These are phyloP conservation scores for Drosophila percnosoma DNA, from an alignment of 2,888 invertebrate species.

Conservation along the genomic window DNA sequence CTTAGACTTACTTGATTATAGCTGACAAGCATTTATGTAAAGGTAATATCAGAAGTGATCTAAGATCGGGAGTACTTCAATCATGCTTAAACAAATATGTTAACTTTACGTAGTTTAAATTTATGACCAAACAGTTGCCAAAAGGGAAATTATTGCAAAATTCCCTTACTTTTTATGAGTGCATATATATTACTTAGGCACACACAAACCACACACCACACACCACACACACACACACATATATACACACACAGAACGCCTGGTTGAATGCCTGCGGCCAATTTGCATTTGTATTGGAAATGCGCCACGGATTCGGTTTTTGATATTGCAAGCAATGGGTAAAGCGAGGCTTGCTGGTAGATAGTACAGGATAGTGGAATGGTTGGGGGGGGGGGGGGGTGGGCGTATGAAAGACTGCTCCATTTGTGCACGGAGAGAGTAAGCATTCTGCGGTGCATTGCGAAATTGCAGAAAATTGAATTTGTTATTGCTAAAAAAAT, in stretches of 20 bases:
- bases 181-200: not conserved
- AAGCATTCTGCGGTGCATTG: slow-evolving; percentile 51
- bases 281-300: slow-evolving; percentile 65
- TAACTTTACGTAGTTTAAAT: not conserved
- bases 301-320: slow-evolving; percentile 50
- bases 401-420: slow-evolving; percentile 10
- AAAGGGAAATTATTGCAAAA: not conserved
- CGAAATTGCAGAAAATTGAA: slow-evolving; percentile 70
- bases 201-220: slow-evolving; percentile 10
- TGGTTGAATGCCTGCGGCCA: slow-evolving; percentile 71
- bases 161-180: not conserved
- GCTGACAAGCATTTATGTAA: not conserved
- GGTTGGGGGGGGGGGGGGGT: not conserved
- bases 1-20: not conserved
- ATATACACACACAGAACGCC: slow-evolving; percentile 22
- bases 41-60: not conserved
- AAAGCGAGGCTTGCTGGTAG: not conserved
- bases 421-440: slow-evolving; percentile 33
- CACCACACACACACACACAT: not conserved
- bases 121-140: not conserved
- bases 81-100: not conserved
- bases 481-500: slow-evolving; percentile 42
- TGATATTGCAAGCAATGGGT: slow-evolving; percentile 16
- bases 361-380: not conserved
- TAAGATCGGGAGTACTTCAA: not conserved